Evolutionary conservation across 2,797 vertebrate species (phyloP).

Genomic region (Propithecus deckenii): DNA sequence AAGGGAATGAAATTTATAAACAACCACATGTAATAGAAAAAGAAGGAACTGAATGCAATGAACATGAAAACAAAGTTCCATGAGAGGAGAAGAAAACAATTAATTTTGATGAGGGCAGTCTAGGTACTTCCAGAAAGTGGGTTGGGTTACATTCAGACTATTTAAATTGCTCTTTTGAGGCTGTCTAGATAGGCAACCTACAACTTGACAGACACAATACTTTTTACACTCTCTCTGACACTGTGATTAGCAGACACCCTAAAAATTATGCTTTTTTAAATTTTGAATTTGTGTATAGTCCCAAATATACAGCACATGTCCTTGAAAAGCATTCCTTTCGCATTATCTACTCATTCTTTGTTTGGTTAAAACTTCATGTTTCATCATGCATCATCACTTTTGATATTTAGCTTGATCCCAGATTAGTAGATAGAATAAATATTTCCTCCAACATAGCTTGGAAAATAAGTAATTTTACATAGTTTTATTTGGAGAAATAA

Average conservation of each 20-base stretch:
- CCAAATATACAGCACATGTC: background rate
- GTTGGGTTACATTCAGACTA: background rate
- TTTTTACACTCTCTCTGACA: background rate
- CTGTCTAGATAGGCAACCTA: background rate
- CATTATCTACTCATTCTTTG: constrained; percentile 6
- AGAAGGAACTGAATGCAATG: background rate
- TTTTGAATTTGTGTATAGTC: background rate
- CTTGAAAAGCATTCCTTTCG: background rate
- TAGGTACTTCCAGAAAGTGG: background rate
- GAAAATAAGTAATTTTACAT: constrained; percentile 51
- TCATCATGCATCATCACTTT: constrained; percentile 48
- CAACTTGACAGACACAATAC: background rate
- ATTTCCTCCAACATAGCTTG: constrained; percentile 47
- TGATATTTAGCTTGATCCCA: constrained; percentile 67
- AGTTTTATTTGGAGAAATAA: constrained; percentile 60
- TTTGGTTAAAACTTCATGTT: constrained; percentile 35
- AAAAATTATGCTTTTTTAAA: background rate
- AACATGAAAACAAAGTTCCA: background rate
- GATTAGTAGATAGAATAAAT: constrained; percentile 46
- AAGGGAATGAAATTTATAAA: background rate
- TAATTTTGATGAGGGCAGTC: background rate
- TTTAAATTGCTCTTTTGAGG: background rate
- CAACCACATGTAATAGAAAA: background rate
- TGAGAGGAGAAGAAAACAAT: background rate
- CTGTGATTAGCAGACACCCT: background rate